Conservation (phyloP, 1,140 invertebrate species). For the Eulimnadia texana region DNA sequence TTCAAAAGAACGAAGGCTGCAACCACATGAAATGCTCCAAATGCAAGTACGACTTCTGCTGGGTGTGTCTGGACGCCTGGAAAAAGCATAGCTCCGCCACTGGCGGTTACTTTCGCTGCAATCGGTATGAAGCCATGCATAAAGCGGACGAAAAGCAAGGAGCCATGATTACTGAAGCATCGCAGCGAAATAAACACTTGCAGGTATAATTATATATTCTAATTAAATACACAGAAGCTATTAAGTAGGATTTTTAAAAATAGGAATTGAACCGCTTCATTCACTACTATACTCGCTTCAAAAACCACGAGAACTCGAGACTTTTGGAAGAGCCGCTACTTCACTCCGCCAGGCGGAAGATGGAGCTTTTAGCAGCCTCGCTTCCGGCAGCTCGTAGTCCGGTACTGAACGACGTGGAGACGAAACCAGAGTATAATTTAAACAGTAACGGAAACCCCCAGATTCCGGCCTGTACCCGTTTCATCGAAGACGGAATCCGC, state of each 20-base stretch:
- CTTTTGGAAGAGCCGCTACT: constrained; percentile 46
- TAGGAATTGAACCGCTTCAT: constrained; percentile 49
- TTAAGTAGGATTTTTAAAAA: not conserved
- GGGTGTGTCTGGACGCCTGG: constrained; percentile 60
- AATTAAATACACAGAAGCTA: not conserved
- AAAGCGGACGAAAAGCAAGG: constrained; percentile 48
- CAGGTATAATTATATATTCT: constrained; percentile 11
- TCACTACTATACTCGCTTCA: constrained; percentile 49
- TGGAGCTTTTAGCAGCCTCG: constrained; percentile 40
- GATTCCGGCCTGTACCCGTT: constrained; percentile 31
- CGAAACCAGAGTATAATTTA: not conserved
- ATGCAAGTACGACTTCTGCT: constrained; percentile 62
- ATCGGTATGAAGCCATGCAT: constrained; percentile 48
- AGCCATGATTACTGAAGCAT: constrained; percentile 36
- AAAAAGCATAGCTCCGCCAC: constrained; percentile 55
- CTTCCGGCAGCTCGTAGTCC: constrained; percentile 17
- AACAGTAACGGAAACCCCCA: constrained; percentile 10
- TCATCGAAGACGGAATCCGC: constrained; percentile 47
- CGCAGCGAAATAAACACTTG: constrained; percentile 9
- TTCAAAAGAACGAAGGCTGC: constrained; percentile 63
- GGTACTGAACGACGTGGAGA: constrained; percentile 1
- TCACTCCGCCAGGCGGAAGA: constrained; percentile 43
- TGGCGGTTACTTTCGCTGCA: constrained; percentile 57
- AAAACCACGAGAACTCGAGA: constrained; percentile 48
- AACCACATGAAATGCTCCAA: constrained; percentile 65